Evolutionary conservation across 2,797 vertebrate genomes (phyloP), one percentile per base, ranked within the genome.

Genomic region (Streptopelia turtur): DNA sequence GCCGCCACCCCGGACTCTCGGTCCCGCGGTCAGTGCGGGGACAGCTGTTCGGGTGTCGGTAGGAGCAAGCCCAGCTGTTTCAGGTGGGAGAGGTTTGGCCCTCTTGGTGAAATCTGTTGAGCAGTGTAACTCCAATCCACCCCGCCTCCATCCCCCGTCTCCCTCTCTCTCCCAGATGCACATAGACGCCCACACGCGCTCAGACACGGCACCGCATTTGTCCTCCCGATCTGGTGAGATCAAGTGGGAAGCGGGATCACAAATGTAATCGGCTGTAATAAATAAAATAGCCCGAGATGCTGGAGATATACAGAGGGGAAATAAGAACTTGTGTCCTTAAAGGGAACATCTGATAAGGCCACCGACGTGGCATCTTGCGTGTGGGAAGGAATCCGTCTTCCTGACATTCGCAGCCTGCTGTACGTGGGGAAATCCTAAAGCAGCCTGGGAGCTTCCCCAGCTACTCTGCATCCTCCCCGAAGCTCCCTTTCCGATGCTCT

Each of bases 191-290:
- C 80, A 81, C 93, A 76, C 60, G 60, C 84, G 43, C 76, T 83
- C 85, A 74, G 88, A 41, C 59, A 18, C 84, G 71, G 33, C 80
- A n/a, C 91, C 50, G 84, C 75, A 18, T 96, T 97, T 97, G 95
- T 98, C 95, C 95, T 94, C 91, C 86, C 79, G 89, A 94, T 96
- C 93, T 61, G 94, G 68, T 47, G 97, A 91, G 96, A 95, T 96
- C 95, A 92, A 61, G 75, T 45, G 93, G 95, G 96, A 90, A 97
- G 94, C 82, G 71, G 96, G 93, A 97, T 95, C 91, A 52, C 84
- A 84, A 96, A 95, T 94, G 95, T 95, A 96, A 97, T 95, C 91
- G 89, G 79, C 94, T 95, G 94, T 93, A 92, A 97, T 96, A 97
- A 97, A 96, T 96, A 96, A 96, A 94, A 96, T 85, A 93, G 90